A percentile compares a stretch with the other conserved stretches of the same genome.
Evolutionary conservation across 2,113 vertebrate genomes (phyloP).

Genomic region (Mobula birostris): DNA sequence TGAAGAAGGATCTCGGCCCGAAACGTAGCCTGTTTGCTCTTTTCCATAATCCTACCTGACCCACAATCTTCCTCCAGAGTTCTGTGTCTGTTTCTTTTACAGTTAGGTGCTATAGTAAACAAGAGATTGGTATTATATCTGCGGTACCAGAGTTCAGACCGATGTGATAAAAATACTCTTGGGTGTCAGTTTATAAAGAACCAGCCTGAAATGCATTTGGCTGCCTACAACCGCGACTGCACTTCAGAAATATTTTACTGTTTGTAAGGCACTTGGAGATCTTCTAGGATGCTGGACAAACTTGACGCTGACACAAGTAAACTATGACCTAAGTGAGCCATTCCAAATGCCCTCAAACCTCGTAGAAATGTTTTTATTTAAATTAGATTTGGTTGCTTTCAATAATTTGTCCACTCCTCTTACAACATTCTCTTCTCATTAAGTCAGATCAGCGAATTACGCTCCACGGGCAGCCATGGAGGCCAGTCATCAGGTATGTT

Average conservation of each 20-base stretch:
- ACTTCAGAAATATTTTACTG: too few relatives aligned
- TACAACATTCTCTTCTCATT: neutral
- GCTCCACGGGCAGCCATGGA: too few relatives aligned
- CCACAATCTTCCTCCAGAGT: too few relatives aligned
- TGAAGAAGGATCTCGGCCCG: too few relatives aligned
- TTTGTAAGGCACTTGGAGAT: too few relatives aligned
- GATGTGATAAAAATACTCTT: neutral
- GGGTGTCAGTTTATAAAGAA: neutral
- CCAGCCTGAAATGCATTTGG: neutral
- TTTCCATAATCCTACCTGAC: too few relatives aligned
- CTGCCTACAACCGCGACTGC: too few relatives aligned
- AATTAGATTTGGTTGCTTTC: neutral
- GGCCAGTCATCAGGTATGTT: too few relatives aligned
- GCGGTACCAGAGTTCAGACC: neutral
- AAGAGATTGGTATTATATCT: neutral
- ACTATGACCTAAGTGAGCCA: neutral
- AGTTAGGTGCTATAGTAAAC: neutral
- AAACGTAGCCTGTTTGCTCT: too few relatives aligned
- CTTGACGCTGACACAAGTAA: neutral
- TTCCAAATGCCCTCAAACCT: neutral
- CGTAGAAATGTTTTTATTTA: neutral
- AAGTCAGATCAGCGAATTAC: neutral
- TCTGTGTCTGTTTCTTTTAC: too few relatives aligned
- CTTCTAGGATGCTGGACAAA: too few relatives aligned
- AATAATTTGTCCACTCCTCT: neutral